A percentile compares a stretch with the other conserved stretches of the same genome.
These are phyloP conservation scores for Xyrauchen texanus DNA, from an alignment of 2,113 vertebrate species.

Conservation along the genomic window DNA sequence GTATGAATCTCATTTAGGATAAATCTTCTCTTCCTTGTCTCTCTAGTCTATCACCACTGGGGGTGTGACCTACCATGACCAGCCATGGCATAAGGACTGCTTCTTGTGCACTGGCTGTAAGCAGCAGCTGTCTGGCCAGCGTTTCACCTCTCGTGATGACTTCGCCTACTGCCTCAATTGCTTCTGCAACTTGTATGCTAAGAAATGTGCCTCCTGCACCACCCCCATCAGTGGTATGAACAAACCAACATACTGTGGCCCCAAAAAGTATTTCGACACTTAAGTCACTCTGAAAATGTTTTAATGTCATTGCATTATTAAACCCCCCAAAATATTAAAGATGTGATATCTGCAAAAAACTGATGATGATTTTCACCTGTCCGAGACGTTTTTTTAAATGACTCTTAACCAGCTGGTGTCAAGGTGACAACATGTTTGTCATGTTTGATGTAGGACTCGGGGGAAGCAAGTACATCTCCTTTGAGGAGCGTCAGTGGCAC, in stretches of 20 bases:
- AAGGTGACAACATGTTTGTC: constrained; percentile 8
- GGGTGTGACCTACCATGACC: constrained; percentile 93
- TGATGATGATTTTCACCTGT: too few relatives aligned
- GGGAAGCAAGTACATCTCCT: constrained; percentile 97
- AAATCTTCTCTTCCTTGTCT: background rate
- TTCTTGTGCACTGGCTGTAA: constrained; percentile 95
- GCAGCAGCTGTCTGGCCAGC: constrained; percentile 92
- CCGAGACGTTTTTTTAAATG: too few relatives aligned
- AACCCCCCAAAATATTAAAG: too few relatives aligned
- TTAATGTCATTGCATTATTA: too few relatives aligned
- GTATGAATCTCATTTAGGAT: too few relatives aligned
- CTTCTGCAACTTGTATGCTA: constrained; percentile 94
- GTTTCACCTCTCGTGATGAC: constrained; percentile 94
- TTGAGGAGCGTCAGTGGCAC: constrained; percentile 98
- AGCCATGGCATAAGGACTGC: constrained; percentile 97
- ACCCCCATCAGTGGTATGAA: constrained; percentile 92
- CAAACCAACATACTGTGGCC: background rate
- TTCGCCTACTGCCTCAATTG: constrained; percentile 95
- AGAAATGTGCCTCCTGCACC: constrained; percentile 96
- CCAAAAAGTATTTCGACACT: too few relatives aligned
- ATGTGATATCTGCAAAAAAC: too few relatives aligned
- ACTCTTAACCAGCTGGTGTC: too few relatives aligned
- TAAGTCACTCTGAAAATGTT: too few relatives aligned
- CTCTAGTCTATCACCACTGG: constrained; percentile 91
- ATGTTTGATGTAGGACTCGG: constrained; percentile 79